Evolutionary conservation across 1,140 invertebrate species (phyloP).

Genomic region (Drosophila quadrilineata): DNA sequence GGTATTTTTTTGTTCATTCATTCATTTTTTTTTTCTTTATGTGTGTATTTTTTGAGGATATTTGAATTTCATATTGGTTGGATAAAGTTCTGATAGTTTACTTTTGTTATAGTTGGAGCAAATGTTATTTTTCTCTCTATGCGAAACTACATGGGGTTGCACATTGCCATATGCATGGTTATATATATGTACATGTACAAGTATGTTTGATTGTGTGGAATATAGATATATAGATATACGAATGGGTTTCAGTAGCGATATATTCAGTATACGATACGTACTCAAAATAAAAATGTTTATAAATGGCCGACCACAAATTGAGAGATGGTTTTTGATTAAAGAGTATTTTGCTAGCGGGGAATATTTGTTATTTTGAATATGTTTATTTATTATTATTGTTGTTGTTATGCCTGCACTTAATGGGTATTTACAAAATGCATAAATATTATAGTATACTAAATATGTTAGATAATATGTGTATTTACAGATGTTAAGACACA

Average conservation of each 20-base stretch:
- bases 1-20: constrained; percentile 5
- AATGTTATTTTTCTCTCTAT: constrained; percentile 52
- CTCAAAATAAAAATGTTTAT: constrained; percentile 35
- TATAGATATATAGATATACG: constrained; percentile 2
- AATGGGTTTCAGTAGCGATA: too few species aligned
- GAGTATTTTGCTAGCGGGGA: not conserved
- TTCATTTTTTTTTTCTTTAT: constrained; percentile 31
- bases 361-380: constrained; percentile 30
- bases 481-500: constrained; percentile 17
- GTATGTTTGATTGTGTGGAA: constrained; percentile 25
- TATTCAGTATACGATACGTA: too few species aligned
- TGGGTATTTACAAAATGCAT: constrained; percentile 50
- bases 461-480: constrained; percentile 29
- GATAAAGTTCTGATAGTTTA: constrained; percentile 19
- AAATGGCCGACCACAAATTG: constrained; percentile 48
- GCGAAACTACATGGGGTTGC: constrained; percentile 32
- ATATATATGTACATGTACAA: not conserved
- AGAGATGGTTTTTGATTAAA: constrained; percentile 39
- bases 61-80: constrained; percentile 20
- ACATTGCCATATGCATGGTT: constrained; percentile 20
- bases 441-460: constrained; percentile 27
- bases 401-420: too few species aligned
- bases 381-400: constrained; percentile 26
- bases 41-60: not conserved
- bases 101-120: constrained; percentile 32